Evolutionary conservation across 2,888 invertebrate species (phyloP).

Genomic region (Agelastica alni): DNA sequence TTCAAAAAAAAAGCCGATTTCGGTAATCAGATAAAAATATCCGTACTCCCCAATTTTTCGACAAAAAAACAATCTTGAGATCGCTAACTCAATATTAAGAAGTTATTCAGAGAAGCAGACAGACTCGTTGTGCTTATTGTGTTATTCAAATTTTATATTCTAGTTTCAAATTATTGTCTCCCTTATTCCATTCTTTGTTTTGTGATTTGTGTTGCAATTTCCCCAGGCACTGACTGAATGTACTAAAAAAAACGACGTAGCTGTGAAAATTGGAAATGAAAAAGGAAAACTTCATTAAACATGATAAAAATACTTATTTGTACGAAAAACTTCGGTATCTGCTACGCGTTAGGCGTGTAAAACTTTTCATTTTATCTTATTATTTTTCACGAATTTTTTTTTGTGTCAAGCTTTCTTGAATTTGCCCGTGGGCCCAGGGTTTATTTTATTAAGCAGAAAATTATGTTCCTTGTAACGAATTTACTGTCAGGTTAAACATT

Average conservation of each 20-base stretch:
- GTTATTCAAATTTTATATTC: conserved; percentile 46
- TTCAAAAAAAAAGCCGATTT: conserved; percentile 24
- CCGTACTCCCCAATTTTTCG: conserved; percentile 32
- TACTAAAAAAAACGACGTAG: conserved; percentile 11
- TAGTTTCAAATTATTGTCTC: conserved; percentile 34
- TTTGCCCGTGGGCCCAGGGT: too few species aligned
- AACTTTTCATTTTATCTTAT: neutral
- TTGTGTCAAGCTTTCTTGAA: too few species aligned
- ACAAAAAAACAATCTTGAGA: conserved; percentile 46
- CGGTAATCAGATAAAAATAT: conserved; percentile 27
- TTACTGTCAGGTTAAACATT: too few species aligned
- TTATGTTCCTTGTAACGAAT: too few species aligned
- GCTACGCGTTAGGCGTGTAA: neutral
- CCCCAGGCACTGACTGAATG: conserved; percentile 10
- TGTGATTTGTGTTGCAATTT: conserved; percentile 26
- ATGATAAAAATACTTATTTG: conserved; percentile 14
- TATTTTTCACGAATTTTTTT: neutral
- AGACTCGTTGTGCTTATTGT: conserved; percentile 39
- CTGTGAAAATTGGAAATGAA: conserved; percentile 16
- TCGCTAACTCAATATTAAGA: conserved; percentile 47
- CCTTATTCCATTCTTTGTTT: conserved; percentile 33
- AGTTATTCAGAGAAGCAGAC: conserved; percentile 42
- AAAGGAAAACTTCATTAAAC: conserved; percentile 17
- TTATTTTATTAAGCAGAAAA: too few species aligned
- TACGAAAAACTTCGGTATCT: conserved; percentile 6